Conservation (phyloP, 2,113 vertebrate genomes). For the Scomber scombrus region DNA sequence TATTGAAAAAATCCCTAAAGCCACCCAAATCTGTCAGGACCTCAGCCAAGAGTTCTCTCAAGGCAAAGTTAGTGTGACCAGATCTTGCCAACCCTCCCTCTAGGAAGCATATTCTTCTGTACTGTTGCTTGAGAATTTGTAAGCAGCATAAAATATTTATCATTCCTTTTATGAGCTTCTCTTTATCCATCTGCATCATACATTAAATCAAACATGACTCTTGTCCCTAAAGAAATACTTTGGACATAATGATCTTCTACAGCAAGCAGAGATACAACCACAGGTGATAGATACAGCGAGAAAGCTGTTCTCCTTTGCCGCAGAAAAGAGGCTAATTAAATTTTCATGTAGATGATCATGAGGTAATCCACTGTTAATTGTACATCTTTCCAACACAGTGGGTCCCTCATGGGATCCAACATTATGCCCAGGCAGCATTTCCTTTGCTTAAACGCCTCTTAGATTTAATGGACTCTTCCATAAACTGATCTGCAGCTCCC, state of each 20-base stretch:
- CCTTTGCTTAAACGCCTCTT: constrained; percentile 80
- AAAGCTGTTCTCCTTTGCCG: constrained; percentile 62
- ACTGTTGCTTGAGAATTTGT: not conserved
- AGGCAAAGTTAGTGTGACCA: constrained; percentile 45
- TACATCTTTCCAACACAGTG: constrained; percentile 70
- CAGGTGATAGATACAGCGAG: constrained; percentile 67
- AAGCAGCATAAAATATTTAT: constrained; percentile 31
- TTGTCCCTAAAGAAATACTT: constrained; percentile 71
- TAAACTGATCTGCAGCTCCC: constrained; percentile 75
- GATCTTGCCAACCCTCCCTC: constrained; percentile 34
- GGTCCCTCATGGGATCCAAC: constrained; percentile 68
- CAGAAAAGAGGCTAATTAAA: constrained; percentile 80
- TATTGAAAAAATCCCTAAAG: constrained; percentile 37
- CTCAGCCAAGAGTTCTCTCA: constrained; percentile 48
- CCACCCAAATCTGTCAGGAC: constrained; percentile 52
- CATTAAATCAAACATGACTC: constrained; percentile 62
- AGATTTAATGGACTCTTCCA: constrained; percentile 83
- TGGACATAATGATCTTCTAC: constrained; percentile 66
- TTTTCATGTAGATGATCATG: constrained; percentile 82
- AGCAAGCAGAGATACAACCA: constrained; percentile 53
- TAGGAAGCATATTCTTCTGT: constrained; percentile 14
- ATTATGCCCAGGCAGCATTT: constrained; percentile 78
- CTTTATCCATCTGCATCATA: constrained; percentile 41
- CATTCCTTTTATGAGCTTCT: constrained; percentile 34
- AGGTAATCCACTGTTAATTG: constrained; percentile 75